Conservation (phyloP, 2,888 invertebrate genomes). For the Germaria angustata region DNA sequence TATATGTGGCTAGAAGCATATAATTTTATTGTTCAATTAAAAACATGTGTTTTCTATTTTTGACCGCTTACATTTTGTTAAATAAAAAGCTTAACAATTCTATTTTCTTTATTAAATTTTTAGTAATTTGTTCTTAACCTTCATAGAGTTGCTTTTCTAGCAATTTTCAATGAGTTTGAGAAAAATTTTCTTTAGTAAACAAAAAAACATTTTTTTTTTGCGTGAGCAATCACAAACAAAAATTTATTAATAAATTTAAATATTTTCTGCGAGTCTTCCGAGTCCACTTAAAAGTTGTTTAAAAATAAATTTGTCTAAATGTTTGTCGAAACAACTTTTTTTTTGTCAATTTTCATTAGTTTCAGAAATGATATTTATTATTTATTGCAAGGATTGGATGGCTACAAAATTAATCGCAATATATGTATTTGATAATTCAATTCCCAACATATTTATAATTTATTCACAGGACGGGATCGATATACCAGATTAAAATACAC, state of each 20-base stretch:
- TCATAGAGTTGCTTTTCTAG: background rate
- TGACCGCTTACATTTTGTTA: slow-evolving; percentile 16
- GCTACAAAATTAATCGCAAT: too few species aligned
- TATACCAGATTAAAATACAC: too few species aligned
- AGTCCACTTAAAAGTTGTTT: background rate
- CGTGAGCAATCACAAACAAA: background rate
- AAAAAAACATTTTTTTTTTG: background rate
- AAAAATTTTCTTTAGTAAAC: slow-evolving; percentile 14
- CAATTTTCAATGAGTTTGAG: slow-evolving; percentile 7
- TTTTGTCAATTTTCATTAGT: too few species aligned
- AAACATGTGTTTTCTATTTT: slow-evolving; percentile 35
- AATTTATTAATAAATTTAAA: slow-evolving; percentile 30
- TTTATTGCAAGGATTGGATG: too few species aligned
- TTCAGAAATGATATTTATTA: too few species aligned
- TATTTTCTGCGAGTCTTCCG: background rate
- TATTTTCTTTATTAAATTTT: background rate
- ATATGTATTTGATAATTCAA: too few species aligned
- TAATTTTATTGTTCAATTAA: background rate
- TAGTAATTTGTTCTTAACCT: slow-evolving; percentile 45
- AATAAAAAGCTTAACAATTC: background rate
- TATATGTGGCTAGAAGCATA: background rate
- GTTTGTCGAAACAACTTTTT: too few species aligned
- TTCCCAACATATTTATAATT: too few species aligned
- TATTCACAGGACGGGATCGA: too few species aligned
- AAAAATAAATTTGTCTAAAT: too few species aligned